Percentiles rank a stretch among this genome's conserved stretches.
phyloP scores from a whole-genome alignment of 2,888 invertebrate species.

The Poecilus cupreus region DNA sequence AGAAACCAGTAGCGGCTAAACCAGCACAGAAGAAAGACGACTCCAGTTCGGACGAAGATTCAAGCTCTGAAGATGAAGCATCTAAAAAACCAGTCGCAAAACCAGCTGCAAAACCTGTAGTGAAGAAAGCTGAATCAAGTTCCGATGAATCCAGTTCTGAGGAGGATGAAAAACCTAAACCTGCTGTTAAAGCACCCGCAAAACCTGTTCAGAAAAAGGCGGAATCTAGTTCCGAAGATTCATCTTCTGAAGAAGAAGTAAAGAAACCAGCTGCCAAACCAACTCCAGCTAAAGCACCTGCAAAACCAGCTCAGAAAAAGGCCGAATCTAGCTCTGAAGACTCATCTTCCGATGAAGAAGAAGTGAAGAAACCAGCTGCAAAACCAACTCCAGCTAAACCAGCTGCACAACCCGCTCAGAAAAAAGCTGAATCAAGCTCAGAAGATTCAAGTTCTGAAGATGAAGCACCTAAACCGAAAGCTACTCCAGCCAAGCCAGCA shows the following conservation, averaged over 20 bases:
- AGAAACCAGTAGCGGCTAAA: constrained; percentile 60
- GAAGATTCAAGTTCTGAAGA: constrained; percentile 71
- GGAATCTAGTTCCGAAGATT: constrained; percentile 71
- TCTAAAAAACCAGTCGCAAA: constrained; percentile 10
- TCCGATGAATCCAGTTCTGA: constrained; percentile 61
- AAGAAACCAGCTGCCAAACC: constrained; percentile 65
- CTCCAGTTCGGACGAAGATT: constrained; percentile 62
- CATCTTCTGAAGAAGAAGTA: constrained; percentile 71
- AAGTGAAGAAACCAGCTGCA: constrained; percentile 61
- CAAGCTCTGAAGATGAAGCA: constrained; percentile 60
- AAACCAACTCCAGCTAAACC: constrained; percentile 58
- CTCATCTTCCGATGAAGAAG: constrained; percentile 71
- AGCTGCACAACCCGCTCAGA: constrained; percentile 56
- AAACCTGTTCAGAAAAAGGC: constrained; percentile 63
- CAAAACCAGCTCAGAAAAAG: constrained; percentile 60
- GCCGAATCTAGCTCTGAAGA: constrained; percentile 59
- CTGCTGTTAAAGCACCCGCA: constrained; percentile 50
- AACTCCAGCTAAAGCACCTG: constrained; percentile 65
- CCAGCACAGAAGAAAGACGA: constrained; percentile 54
- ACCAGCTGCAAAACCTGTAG: constrained; percentile 59
- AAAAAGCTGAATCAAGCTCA: constrained; percentile 69
- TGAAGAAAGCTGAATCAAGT: constrained; percentile 62
- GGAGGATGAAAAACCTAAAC: constrained; percentile 63
- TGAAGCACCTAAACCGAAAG: constrained; percentile 65
- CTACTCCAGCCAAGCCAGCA: constrained; percentile 60